Evolutionary conservation across 2,888 invertebrate species (phyloP).

Genomic region (Hirtodrosophila trivittata): DNA sequence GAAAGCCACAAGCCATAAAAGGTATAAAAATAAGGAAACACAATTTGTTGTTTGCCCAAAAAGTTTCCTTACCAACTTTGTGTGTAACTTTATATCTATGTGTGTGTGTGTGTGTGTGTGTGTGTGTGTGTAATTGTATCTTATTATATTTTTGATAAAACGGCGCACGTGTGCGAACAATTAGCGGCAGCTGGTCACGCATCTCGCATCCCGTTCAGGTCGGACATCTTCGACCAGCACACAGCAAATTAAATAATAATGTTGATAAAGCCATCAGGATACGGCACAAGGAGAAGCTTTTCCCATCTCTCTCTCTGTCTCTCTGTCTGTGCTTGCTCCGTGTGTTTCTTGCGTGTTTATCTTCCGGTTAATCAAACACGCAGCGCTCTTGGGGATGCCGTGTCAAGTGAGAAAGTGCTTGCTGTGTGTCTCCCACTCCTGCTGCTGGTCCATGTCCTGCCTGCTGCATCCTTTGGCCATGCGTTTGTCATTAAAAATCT

Average conservation of each 20-base stretch:
- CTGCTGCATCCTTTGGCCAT: conserved; percentile 6
- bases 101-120: conserved; percentile 6
- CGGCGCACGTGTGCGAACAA: conserved; percentile 66
- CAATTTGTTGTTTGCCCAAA: conserved; percentile 22
- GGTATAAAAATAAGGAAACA: conserved; percentile 16
- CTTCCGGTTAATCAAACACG: conserved; percentile 80
- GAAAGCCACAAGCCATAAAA: conserved; percentile 4
- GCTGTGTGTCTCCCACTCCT: not conserved
- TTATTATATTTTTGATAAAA: conserved; percentile 49
- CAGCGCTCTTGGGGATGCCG: conserved; percentile 58
- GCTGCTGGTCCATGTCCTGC: conserved; percentile 1
- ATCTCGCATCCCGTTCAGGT: conserved; percentile 34
- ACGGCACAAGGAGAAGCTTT: conserved; percentile 2
- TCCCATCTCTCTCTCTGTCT: not conserved
- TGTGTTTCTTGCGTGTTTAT: conserved; percentile 71
- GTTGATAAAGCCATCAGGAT: conserved; percentile 67
- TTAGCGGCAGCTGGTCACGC: conserved; percentile 69
- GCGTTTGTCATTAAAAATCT: conserved; percentile 77
- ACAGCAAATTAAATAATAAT: conserved; percentile 75
- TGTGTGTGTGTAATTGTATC: conserved; percentile 13
- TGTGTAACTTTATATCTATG: not conserved
- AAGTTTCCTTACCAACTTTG: conserved; percentile 27
- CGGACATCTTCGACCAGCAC: not conserved
- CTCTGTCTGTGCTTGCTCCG: conserved; percentile 16
- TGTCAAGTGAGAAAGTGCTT: conserved; percentile 50